Conservation (phyloP, 2,888 invertebrate species). For the Lissonota sp. region DNA sequence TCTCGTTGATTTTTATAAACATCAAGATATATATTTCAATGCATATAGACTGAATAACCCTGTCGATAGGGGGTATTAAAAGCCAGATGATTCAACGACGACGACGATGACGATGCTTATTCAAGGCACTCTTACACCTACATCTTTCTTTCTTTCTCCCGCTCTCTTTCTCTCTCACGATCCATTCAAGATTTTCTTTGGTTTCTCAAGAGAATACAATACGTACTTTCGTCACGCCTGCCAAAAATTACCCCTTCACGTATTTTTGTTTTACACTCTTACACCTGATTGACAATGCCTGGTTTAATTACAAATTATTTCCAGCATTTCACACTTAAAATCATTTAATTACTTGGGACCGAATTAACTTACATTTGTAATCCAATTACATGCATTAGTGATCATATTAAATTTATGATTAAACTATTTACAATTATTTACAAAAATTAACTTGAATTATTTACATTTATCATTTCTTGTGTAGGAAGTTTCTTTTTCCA, state of each 20-base stretch:
- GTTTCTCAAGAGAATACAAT: slow-evolving; percentile 55
- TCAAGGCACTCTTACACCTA: slow-evolving; percentile 38
- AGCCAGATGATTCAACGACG: slow-evolving; percentile 55
- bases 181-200: slow-evolving; percentile 55
- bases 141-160: slow-evolving; percentile 19
- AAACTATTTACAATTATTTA: no score
- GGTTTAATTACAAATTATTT: no score
- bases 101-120: slow-evolving; percentile 13
- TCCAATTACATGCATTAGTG: no score
- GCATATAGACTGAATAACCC: slow-evolving; percentile 20
- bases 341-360: no score
- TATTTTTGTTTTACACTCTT: slow-evolving; percentile 6
- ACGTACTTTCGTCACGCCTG: slow-evolving; percentile 40
- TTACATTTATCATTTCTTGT: no score
- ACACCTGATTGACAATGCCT: no score
- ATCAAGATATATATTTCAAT: slow-evolving; percentile 30
- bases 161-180: slow-evolving; percentile 9
- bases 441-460: no score
- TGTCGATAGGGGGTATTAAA: slow-evolving; percentile 53
- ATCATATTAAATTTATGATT: no score
- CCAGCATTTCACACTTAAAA: no score
- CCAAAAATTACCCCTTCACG: slow-evolving; percentile 44
- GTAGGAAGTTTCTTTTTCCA: no score
- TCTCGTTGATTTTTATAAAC: slow-evolving; percentile 1
- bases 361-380: no score